These are phyloP conservation scores for Ptilonorhynchus violaceus DNA, from an alignment of 2,113 vertebrate species.

Conservation along the genomic window DNA sequence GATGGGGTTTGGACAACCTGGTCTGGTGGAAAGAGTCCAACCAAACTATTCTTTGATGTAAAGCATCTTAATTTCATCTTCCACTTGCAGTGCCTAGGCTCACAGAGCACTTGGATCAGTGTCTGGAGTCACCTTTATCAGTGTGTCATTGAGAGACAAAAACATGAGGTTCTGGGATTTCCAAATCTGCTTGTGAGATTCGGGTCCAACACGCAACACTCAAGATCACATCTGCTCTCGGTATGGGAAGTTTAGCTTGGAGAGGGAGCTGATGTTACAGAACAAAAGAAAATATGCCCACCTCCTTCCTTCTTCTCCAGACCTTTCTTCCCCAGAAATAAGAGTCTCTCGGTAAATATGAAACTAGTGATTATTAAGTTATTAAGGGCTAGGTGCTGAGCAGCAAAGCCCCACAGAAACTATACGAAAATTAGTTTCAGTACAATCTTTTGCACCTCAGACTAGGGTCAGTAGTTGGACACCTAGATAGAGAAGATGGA, in stretches of 20 bases:
- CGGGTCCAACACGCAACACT: accelerated
- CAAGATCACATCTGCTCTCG: accelerated
- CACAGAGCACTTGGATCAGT: background rate
- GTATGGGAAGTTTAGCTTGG: background rate
- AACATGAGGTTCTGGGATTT: background rate
- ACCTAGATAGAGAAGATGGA: background rate
- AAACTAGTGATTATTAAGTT: background rate
- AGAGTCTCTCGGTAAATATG: background rate
- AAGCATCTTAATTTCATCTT: background rate
- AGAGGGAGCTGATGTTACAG: background rate
- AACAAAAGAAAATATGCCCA: background rate
- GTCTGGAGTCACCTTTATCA: background rate
- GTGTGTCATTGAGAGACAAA: background rate
- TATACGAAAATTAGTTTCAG: background rate
- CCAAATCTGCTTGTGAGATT: background rate
- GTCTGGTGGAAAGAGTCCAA: accelerated
- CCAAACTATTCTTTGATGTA: background rate
- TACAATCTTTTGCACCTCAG: background rate
- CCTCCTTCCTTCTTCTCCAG: background rate
- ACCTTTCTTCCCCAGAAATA: background rate
- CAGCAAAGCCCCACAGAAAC: accelerated
- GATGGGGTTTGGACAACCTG: background rate
- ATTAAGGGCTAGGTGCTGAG: background rate
- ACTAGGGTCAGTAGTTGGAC: background rate
- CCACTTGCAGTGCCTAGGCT: background rate